Percentiles rank a stretch among this genome's conserved stretches.
Conservation (phyloP, 2,888 invertebrate species). For the Clusia tigrina region DNA sequence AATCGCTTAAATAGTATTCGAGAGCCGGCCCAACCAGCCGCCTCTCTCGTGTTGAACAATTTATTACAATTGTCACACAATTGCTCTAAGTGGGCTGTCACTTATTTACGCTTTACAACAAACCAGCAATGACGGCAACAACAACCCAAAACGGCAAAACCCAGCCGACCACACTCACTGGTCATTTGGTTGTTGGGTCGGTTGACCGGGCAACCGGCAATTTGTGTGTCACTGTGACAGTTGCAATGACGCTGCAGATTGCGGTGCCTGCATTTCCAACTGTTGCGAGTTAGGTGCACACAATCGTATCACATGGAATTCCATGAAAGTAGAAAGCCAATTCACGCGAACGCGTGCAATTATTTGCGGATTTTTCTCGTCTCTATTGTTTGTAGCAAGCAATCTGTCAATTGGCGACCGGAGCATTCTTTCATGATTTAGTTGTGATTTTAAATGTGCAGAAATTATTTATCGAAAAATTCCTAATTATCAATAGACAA, state of each 20-base stretch:
- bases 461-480: no score
- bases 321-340: neutral
- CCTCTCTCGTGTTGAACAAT: slow-evolving; percentile 1
- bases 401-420: no score
- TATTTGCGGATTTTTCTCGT: neutral
- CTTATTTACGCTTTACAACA: slow-evolving; percentile 1
- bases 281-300: slow-evolving; percentile 1
- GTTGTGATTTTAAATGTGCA: no score
- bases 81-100: slow-evolving; percentile 13
- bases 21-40: no score
- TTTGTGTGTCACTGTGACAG: slow-evolving; percentile 10
- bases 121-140: neutral
- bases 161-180: neutral
- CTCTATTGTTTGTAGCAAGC: no score
- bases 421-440: no score
- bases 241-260: slow-evolving; percentile 3
- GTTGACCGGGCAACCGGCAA: neutral
- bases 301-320: neutral
- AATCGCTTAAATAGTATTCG: neutral
- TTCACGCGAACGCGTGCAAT: neutral
- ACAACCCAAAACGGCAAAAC: neutral
- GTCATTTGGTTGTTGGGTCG: neutral
- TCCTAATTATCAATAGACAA: no score
- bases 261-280: neutral
- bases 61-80: slow-evolving; percentile 16